Evolutionary conservation across 2,797 vertebrate genomes (phyloP).

Genomic region (Arrhamphus sclerolepis): DNA sequence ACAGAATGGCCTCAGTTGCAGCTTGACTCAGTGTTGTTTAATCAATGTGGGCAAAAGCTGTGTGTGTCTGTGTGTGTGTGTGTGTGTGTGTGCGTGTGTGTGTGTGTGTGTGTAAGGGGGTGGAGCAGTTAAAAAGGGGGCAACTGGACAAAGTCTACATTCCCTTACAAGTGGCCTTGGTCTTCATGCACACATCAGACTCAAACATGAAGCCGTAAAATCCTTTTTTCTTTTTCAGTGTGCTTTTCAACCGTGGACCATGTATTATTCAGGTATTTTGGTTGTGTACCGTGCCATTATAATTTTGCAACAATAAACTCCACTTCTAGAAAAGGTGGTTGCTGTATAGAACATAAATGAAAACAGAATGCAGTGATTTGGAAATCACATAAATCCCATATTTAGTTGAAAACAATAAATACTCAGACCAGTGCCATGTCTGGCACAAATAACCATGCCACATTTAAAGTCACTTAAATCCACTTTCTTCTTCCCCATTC

Average conservation of each 20-base stretch:
- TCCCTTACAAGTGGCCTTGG: slow-evolving; percentile 78
- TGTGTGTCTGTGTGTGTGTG: slow-evolving; percentile 44
- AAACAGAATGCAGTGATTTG: too few relatives aligned
- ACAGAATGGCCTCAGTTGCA: slow-evolving; percentile 67
- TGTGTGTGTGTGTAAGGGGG: slow-evolving; percentile 44
- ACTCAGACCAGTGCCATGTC: too few relatives aligned
- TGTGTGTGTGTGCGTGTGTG: slow-evolving; percentile 50
- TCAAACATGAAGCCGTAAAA: slow-evolving; percentile 30
- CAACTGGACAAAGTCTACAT: slow-evolving; percentile 83
- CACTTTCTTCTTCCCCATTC: too few relatives aligned
- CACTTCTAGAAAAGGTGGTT: not conserved
- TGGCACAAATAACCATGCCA: too few relatives aligned
- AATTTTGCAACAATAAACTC: not conserved
- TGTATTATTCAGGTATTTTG: not conserved
- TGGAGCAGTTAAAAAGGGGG: slow-evolving; percentile 59
- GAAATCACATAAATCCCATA: too few relatives aligned
- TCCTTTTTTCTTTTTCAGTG: slow-evolving; percentile 12
- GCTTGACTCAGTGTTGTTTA: slow-evolving; percentile 35
- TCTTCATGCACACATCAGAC: slow-evolving; percentile 54
- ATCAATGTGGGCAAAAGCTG: slow-evolving; percentile 43
- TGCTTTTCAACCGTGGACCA: slow-evolving; percentile 2
- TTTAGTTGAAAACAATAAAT: too few relatives aligned
- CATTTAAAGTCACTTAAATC: too few relatives aligned
- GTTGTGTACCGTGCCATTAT: not conserved
- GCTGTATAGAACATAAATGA: not conserved